Conservation (phyloP, 2,797 vertebrate genomes). For the Antrozous pallidus region DNA sequence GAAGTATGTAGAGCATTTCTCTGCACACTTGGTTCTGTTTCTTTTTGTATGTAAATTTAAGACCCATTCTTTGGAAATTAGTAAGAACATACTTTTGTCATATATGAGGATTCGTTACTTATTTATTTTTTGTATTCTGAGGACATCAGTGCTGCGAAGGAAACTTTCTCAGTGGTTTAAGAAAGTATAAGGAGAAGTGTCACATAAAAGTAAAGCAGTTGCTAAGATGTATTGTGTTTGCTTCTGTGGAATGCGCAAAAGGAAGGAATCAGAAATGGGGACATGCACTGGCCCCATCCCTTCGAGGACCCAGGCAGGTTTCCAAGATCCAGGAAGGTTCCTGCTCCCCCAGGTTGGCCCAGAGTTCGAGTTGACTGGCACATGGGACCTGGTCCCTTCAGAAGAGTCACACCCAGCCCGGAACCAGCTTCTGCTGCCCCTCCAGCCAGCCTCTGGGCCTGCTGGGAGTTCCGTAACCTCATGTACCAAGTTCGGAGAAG, state of each 20-base stretch:
- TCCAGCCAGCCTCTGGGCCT: background rate
- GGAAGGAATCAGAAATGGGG: background rate
- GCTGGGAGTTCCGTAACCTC: background rate
- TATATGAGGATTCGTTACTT: background rate
- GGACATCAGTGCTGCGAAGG: background rate
- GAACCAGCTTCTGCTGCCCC: accelerated
- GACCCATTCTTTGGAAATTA: conserved; percentile 1
- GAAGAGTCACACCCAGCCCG: background rate
- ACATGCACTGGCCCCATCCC: background rate
- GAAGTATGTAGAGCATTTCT: background rate
- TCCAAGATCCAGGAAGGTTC: background rate
- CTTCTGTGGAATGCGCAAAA: background rate
- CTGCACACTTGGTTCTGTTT: background rate
- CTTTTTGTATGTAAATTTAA: background rate
- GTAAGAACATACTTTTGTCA: background rate
- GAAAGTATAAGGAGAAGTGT: background rate
- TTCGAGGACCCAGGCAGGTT: too few species aligned
- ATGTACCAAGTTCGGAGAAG: background rate
- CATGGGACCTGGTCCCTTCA: background rate
- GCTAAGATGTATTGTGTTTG: background rate
- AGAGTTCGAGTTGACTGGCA: background rate
- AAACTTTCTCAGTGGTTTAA: background rate
- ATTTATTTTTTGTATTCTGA: background rate
- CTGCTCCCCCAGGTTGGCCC: background rate
- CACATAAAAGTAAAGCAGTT: background rate